Percentiles rank a stretch among this genome's conserved stretches.
Evolutionary conservation across 2,113 vertebrate species (phyloP).

Genomic region (Andinoacara biseriatus): DNA sequence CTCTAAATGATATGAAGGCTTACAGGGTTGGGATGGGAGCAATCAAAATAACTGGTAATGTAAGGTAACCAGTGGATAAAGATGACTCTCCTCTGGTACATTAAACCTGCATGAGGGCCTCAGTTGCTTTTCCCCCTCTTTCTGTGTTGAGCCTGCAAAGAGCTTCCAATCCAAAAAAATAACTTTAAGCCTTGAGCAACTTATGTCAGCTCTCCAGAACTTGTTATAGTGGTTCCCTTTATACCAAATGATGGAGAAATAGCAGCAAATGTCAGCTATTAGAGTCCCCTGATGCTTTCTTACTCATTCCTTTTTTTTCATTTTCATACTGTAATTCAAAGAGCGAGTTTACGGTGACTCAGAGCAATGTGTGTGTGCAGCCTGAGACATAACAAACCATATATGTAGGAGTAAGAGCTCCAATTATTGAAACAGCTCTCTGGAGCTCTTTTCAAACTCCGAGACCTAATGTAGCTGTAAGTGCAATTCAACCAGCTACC

Average conservation of each 20-base stretch:
- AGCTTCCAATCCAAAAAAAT: not conserved
- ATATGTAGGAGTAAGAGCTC: slow-evolving; percentile 41
- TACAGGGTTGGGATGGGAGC: not conserved
- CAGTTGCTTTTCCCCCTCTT: fast-evolving
- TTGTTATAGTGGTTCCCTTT: not conserved
- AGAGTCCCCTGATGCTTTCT: not conserved
- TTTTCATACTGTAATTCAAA: slow-evolving; percentile 1
- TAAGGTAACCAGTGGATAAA: not conserved
- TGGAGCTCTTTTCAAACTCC: slow-evolving; percentile 17
- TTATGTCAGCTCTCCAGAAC: not conserved
- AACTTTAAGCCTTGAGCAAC: not conserved
- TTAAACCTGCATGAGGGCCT: not conserved
- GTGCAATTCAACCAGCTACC: slow-evolving; percentile 22
- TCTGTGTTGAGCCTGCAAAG: not conserved
- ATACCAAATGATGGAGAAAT: not conserved
- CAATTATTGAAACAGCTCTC: slow-evolving; percentile 55
- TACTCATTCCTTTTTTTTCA: not conserved
- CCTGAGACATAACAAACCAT: not conserved
- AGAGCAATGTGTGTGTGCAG: slow-evolving; percentile 2
- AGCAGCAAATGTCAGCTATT: not conserved
- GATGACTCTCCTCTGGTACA: not conserved
- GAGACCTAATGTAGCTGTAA: slow-evolving; percentile 19
- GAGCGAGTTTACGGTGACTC: not conserved
- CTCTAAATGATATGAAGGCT: not conserved
- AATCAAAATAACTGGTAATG: not conserved